Evolutionary conservation across 2,113 vertebrate species (phyloP), one percentile per base, ranked within the genome.

Genomic region (Laticauda colubrina): DNA sequence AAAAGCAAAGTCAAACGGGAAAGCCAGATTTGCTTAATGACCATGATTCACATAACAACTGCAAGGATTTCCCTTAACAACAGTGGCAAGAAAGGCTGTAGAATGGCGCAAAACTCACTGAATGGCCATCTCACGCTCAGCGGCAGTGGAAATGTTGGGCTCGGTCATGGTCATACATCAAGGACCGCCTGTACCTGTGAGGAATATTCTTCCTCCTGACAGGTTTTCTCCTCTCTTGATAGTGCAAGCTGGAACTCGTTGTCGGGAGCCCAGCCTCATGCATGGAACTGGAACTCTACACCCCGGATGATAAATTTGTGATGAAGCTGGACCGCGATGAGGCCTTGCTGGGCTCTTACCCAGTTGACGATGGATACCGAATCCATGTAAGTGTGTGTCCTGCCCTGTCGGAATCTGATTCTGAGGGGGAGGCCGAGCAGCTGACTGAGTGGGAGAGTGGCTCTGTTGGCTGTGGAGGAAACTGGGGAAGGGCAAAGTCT

Each of bases 261-360:
- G 98, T 99, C 34, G 98, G 98, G 2, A 96, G 96, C 24, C 96
- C 98, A 1, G 93, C 97, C 0, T 97, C 98, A 51, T 97, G 94
- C 93, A 99, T 99, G 98, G 98, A 98, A 54, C 96, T 99, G 89
- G 98, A 99, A 94, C 96, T 99, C 43, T 99, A 97, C 94, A 97
- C 97, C 20, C 51, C 94, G 0, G 96, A 97, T 3, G 98, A 98
- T 95, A 95, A 96, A 51, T 98, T 98, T 90, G 93, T 98, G 92
- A 97, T 97, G 96, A 98, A 98, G 59, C 95, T 99, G 86, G 97
- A 98, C 64, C 95, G 98, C 90, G 97, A 98, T n/a, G 98, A 99
- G 8, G 98, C 98, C 0, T 94, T 99, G 93, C 95, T 99, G 87
- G 98, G 99, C 56, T 99, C 98, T 0, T 99, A 98, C 96, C 98